These are phyloP conservation scores for Vulpes vulpes DNA, from an alignment of 2,113 vertebrate genomes.

Conservation along the genomic window DNA sequence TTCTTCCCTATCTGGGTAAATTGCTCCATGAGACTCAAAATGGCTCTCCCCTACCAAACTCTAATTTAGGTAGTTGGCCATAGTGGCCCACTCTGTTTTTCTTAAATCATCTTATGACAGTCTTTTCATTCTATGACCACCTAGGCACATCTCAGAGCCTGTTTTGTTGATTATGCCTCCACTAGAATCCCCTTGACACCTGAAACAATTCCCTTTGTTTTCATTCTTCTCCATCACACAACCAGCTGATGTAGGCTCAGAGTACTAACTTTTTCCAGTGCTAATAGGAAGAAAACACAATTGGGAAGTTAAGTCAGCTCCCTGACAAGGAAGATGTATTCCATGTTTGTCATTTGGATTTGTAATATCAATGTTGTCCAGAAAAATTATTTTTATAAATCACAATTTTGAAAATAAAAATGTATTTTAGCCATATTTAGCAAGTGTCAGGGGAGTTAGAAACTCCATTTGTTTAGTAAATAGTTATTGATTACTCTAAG, in stretches of 20 bases:
- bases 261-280: not conserved
- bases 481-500: slow-evolving; percentile 15
- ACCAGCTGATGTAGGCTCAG: not conserved
- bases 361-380: not conserved
- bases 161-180: not conserved
- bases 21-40: not conserved
- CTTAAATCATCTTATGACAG: not conserved
- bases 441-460: not conserved
- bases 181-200: not conserved
- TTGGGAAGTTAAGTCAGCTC: not conserved
- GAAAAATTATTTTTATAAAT: slow-evolving; percentile 4
- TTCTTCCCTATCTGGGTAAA: not conserved
- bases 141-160: not conserved
- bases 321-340: not conserved
- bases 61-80: not conserved
- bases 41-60: not conserved
- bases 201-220: not conserved
- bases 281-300: not conserved
- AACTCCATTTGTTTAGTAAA: slow-evolving; percentile 44
- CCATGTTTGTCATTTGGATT: slow-evolving; percentile 34
- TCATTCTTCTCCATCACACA: not conserved
- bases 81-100: not conserved
- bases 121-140: not conserved
- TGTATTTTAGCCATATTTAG: not conserved
- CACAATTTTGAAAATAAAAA: slow-evolving; percentile 52